Evolutionary conservation across 2,797 vertebrate genomes (phyloP).

Genomic region (Nyctibius grandis): DNA sequence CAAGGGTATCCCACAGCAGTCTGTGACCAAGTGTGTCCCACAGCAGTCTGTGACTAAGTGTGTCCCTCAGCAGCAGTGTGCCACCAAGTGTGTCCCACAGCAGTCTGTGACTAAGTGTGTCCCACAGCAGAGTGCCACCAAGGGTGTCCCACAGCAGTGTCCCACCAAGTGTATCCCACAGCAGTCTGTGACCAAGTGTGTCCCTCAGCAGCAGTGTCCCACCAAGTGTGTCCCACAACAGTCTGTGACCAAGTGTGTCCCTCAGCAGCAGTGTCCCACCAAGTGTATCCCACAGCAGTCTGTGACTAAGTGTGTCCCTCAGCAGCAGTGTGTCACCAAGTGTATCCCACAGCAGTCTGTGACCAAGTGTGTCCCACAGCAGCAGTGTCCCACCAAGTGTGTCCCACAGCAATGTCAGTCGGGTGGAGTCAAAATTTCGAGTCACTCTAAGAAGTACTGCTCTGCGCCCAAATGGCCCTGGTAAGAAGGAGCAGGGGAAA

Average conservation of each 20-base stretch:
- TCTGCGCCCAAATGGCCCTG: slow-evolving; percentile 28
- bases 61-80: not conserved
- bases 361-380: not conserved
- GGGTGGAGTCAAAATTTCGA: not conserved
- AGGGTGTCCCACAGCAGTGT: not conserved
- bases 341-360: rapidly evolving
- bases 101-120: not conserved
- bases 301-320: rapidly evolving
- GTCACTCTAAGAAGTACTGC: not conserved
- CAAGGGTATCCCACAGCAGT: not conserved
- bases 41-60: not conserved
- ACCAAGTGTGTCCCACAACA: not conserved
- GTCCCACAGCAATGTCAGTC: not conserved
- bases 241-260: rapidly evolving
- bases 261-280: not conserved
- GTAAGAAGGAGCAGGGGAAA: not conserved
- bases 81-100: rapidly evolving
- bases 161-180: not conserved
- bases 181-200: not conserved
- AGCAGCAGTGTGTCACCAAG: rapidly evolving
- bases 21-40: rapidly evolving
- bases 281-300: not conserved
- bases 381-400: not conserved
- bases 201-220: rapidly evolving
- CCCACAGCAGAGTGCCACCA: not conserved